phyloP scores from a whole-genome alignment of 2,888 invertebrate species.

The Odontocerum albicorne region DNA sequence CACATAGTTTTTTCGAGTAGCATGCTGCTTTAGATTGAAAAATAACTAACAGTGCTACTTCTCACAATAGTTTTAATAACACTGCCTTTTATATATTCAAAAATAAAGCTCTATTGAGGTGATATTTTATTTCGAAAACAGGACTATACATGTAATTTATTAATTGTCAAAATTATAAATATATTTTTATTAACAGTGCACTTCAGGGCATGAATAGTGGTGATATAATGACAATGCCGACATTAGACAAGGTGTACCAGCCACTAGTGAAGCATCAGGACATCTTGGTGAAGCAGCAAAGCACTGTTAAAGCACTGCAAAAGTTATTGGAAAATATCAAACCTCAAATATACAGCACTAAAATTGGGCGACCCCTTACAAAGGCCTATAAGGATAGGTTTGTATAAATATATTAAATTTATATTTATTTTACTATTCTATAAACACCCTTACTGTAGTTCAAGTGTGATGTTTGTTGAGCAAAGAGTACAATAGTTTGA shows the following conservation, averaged over 20 bases:
- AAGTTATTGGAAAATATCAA: constrained; percentile 46
- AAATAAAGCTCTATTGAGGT: too few relatives aligned
- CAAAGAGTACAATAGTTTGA: too few relatives aligned
- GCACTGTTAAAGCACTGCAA: constrained; percentile 47
- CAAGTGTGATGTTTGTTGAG: too few relatives aligned
- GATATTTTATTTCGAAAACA: too few relatives aligned
- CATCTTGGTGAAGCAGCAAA: constrained; percentile 63
- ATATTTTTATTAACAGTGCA: constrained; percentile 23
- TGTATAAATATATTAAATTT: not conserved
- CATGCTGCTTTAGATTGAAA: too few relatives aligned
- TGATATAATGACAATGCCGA: constrained; percentile 63
- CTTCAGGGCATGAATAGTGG: constrained; percentile 37
- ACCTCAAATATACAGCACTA: constrained; percentile 39
- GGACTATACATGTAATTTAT: too few relatives aligned
- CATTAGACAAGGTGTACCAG: constrained; percentile 77
- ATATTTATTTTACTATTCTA: not conserved
- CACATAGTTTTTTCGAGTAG: too few relatives aligned
- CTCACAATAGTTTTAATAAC: too few relatives aligned
- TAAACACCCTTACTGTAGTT: too few relatives aligned
- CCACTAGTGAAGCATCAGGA: constrained; percentile 75
- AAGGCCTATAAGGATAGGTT: constrained; percentile 8
- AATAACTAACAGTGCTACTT: too few relatives aligned
- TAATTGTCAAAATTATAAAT: too few relatives aligned
- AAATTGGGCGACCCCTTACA: constrained; percentile 23
- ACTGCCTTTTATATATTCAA: too few relatives aligned